A percentile compares a stretch with the other conserved stretches of the same genome.
Conservation (phyloP, 2,797 vertebrate species). For the Mus spretus region DNA sequence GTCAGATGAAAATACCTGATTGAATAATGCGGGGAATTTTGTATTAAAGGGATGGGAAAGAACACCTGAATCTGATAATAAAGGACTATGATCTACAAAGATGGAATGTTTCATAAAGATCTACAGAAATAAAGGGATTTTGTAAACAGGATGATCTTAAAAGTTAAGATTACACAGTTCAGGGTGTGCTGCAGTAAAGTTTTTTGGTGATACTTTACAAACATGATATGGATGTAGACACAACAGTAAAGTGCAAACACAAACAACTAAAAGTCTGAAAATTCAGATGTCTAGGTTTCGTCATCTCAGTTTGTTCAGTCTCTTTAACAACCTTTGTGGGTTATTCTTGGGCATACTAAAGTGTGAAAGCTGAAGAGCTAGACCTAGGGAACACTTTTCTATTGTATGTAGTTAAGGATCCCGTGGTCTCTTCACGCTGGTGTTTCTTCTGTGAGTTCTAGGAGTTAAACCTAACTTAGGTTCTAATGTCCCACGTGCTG, state of each 20-base stretch:
- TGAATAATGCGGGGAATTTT: conserved; percentile 71
- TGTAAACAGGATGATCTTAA: conserved; percentile 67
- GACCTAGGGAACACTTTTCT: not conserved
- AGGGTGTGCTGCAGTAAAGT: conserved; percentile 19
- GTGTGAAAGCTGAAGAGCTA: not conserved
- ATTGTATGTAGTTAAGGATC: not conserved
- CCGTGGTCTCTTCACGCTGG: not conserved
- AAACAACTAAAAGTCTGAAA: conserved; percentile 45
- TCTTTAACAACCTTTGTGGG: not conserved
- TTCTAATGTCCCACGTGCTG: not conserved
- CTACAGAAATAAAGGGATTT: conserved; percentile 77
- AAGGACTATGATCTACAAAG: conserved; percentile 78
- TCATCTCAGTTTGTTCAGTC: not conserved
- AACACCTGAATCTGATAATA: conserved; percentile 78
- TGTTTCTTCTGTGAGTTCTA: not conserved
- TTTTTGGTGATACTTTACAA: conserved; percentile 44
- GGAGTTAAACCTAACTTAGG: not conserved
- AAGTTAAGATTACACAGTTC: conserved; percentile 62
- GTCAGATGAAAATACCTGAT: conserved; percentile 69
- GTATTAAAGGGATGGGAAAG: conserved; percentile 78
- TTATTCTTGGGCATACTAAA: not conserved
- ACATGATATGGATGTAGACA: conserved; percentile 55
- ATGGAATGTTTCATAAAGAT: conserved; percentile 78
- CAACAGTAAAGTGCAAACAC: conserved; percentile 46
- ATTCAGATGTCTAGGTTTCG: conserved; percentile 35